Conservation (phyloP, 2,888 invertebrate species). For the Isotomurus palustris region DNA sequence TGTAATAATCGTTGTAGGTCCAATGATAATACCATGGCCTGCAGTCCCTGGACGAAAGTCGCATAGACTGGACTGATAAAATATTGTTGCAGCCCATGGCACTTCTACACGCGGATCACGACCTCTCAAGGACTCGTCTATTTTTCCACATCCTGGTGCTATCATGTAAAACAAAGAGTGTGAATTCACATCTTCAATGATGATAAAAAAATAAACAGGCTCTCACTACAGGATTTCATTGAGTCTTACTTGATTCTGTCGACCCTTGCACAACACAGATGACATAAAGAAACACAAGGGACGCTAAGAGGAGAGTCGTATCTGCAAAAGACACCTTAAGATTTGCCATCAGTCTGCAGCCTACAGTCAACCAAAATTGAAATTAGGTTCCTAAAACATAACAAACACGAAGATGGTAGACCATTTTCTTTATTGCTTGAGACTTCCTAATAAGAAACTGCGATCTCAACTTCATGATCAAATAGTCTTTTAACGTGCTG, state of each 20-base stretch:
- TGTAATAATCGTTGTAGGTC: slow-evolving; percentile 29
- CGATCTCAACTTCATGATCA: no score
- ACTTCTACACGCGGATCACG: slow-evolving; percentile 22
- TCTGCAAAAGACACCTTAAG: no score
- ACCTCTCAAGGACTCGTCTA: slow-evolving; percentile 21
- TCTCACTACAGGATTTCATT: not conserved
- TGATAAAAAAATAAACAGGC: not conserved
- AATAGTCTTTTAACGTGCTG: no score
- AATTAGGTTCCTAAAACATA: no score
- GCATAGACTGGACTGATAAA: slow-evolving; percentile 30
- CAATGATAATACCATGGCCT: slow-evolving; percentile 36
- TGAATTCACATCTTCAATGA: not conserved
- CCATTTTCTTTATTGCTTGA: no score
- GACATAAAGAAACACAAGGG: no score
- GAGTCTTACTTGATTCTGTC: slow-evolving; percentile 9
- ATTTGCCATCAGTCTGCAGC: no score
- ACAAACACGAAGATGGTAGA: no score
- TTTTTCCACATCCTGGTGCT: slow-evolving; percentile 25
- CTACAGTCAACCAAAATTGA: no score
- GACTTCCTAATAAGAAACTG: no score
- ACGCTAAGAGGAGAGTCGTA: no score
- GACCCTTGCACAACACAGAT: no score
- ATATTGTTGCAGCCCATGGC: slow-evolving; percentile 33
- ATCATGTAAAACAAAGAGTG: not conserved
- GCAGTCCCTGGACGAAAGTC: slow-evolving; percentile 31